Conservation (phyloP, 2,113 vertebrate genomes). For the Antechinus flavipes region DNA sequence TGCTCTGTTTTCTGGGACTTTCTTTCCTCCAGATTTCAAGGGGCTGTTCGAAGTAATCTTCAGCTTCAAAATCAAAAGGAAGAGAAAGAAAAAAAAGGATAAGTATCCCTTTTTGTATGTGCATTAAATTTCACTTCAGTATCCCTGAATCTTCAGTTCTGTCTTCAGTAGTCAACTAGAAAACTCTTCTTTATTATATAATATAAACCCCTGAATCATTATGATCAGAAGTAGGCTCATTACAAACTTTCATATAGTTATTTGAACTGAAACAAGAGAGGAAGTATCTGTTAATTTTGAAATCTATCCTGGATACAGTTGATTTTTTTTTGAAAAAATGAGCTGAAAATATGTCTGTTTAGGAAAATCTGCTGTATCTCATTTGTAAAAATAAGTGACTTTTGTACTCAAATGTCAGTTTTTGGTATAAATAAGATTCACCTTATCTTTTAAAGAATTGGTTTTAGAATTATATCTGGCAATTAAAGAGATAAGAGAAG, state of each 20-base stretch:
- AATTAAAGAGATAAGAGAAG: slow-evolving; percentile 51
- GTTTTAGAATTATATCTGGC: slow-evolving; percentile 62
- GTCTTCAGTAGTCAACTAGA: not conserved
- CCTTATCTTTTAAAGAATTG: slow-evolving; percentile 48
- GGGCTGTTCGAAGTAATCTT: not conserved
- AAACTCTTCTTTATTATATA: not conserved
- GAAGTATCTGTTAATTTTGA: not conserved
- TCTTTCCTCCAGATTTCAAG: not conserved
- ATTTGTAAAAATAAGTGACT: not conserved
- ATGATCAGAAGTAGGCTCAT: not conserved
- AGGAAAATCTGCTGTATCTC: not conserved
- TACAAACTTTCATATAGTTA: not conserved
- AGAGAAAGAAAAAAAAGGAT: not conserved
- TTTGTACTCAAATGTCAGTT: slow-evolving; percentile 50
- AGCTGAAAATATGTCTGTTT: not conserved
- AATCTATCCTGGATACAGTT: not conserved
- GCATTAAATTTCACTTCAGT: not conserved
- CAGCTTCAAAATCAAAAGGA: not conserved
- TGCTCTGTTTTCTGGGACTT: not conserved
- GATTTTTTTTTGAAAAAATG: not conserved
- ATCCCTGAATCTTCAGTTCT: not conserved
- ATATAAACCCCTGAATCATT: not conserved
- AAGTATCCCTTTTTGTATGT: not conserved
- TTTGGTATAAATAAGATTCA: slow-evolving; percentile 60
- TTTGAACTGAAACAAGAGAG: not conserved